These are phyloP conservation scores for Poecilia velifera DNA, from an alignment of 2,797 vertebrate genomes.

Conservation along the genomic window DNA sequence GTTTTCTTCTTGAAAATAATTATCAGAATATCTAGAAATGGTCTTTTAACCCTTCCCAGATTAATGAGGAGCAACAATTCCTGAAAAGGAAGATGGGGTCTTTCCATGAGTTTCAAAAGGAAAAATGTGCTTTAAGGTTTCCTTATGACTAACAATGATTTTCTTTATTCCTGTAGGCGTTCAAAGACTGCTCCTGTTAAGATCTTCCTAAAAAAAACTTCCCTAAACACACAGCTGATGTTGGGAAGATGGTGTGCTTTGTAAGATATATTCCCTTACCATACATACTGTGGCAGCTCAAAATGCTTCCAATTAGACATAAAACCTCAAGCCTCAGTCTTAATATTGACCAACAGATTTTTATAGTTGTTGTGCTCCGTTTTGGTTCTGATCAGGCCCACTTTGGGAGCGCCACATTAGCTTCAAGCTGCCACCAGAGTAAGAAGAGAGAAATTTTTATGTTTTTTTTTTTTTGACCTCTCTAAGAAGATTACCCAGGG, in stretches of 20 bases:
- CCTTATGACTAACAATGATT: not conserved
- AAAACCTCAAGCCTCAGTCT: constrained; percentile 16
- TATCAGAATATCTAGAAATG: not conserved
- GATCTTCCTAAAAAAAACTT: not conserved
- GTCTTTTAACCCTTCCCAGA: not conserved
- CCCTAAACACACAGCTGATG: not conserved
- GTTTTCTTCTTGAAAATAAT: not conserved
- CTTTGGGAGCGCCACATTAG: constrained; percentile 62
- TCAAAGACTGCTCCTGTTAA: not conserved
- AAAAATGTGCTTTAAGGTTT: not conserved
- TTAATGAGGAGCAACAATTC: not conserved
- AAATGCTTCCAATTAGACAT: not conserved
- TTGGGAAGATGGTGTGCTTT: not conserved
- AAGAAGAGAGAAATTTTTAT: constrained; percentile 72
- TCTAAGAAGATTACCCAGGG: constrained; percentile 83
- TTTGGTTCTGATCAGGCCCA: constrained; percentile 38
- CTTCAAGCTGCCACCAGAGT: constrained; percentile 75
- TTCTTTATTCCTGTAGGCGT: not conserved
- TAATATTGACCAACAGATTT: constrained; percentile 59
- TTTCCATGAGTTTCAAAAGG: not conserved
- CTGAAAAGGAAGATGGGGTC: not conserved
- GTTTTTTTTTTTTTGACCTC: constrained; percentile 62
- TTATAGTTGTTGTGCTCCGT: constrained; percentile 27
- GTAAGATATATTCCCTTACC: not conserved
- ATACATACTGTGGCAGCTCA: not conserved